A percentile compares a stretch with the other conserved stretches of the same genome.
Conservation (phyloP, 2,797 vertebrate species). For the Okamejei kenojei region DNA sequence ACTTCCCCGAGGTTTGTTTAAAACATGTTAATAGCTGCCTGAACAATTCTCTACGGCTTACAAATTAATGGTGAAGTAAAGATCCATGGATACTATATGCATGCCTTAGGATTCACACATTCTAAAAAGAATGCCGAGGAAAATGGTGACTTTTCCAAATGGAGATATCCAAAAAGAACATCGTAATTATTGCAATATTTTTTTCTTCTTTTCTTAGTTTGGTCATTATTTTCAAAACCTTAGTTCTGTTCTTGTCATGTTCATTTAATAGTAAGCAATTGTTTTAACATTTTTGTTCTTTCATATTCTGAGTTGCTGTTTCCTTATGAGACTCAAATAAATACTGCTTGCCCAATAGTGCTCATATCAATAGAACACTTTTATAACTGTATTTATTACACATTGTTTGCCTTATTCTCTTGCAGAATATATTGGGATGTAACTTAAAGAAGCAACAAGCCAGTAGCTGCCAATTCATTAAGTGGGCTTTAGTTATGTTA, state of each 20-base stretch:
- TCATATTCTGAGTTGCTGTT: background rate
- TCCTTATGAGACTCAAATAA: background rate
- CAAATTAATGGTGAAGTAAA: background rate
- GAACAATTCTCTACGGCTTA: background rate
- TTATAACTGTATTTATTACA: slow-evolving; percentile 1
- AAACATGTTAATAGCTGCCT: background rate
- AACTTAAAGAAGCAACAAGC: background rate
- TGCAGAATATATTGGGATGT: slow-evolving; percentile 8
- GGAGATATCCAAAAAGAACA: background rate
- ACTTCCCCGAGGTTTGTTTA: background rate
- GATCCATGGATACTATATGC: background rate
- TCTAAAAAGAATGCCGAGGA: background rate
- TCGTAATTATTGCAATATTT: background rate
- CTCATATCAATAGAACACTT: background rate
- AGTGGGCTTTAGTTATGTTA: slow-evolving; percentile 12
- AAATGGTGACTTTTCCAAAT: background rate
- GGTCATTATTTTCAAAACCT: background rate
- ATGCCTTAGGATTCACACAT: background rate
- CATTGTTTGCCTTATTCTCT: background rate
- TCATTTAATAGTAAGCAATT: background rate
- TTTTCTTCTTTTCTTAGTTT: too few species aligned
- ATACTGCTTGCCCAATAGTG: background rate
- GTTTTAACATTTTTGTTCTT: background rate
- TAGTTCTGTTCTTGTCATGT: background rate
- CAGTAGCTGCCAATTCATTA: slow-evolving; percentile 33